A percentile compares a stretch with the other conserved stretches of the same genome.
These are phyloP conservation scores for Pelecanoides urinatrix DNA, from an alignment of 2,113 vertebrate species.

Conservation along the genomic window DNA sequence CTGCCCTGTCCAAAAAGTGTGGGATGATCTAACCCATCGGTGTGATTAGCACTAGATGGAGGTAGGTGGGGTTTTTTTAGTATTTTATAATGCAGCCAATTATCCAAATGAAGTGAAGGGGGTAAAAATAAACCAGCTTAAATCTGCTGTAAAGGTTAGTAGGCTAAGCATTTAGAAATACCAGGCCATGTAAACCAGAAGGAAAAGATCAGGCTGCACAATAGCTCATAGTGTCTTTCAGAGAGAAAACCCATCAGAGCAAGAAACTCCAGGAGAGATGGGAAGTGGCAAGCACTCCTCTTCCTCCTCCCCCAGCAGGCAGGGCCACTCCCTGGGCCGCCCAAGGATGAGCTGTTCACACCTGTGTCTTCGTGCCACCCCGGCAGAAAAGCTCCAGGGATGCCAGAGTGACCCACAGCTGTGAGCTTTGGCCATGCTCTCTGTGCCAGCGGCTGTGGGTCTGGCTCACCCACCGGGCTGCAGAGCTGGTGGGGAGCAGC, in stretches of 20 bases:
- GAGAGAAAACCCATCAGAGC: neutral
- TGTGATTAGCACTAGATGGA: neutral
- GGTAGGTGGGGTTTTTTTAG: neutral
- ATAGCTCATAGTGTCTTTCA: neutral
- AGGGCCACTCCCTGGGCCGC: neutral
- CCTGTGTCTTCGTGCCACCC: accelerated
- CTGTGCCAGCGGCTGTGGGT: too few relatives aligned
- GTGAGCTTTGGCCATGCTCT: accelerated
- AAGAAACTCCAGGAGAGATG: neutral
- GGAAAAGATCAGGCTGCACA: neutral
- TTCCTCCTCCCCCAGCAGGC: neutral
- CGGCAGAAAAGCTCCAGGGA: neutral
- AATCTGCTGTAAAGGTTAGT: neutral
- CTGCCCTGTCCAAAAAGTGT: neutral
- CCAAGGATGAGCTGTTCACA: neutral
- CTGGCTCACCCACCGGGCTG: accelerated
- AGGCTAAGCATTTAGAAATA: neutral
- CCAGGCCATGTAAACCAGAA: neutral
- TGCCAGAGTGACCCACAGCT: accelerated
- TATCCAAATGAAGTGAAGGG: neutral
- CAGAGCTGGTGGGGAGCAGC: neutral
- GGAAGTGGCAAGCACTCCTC: neutral
- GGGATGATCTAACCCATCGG: neutral
- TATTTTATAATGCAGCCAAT: neutral
- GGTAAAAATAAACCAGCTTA: neutral